Base-by-base conservation (phyloP, 1,140 invertebrate species). In the Nasonia vitripennis region DNA sequence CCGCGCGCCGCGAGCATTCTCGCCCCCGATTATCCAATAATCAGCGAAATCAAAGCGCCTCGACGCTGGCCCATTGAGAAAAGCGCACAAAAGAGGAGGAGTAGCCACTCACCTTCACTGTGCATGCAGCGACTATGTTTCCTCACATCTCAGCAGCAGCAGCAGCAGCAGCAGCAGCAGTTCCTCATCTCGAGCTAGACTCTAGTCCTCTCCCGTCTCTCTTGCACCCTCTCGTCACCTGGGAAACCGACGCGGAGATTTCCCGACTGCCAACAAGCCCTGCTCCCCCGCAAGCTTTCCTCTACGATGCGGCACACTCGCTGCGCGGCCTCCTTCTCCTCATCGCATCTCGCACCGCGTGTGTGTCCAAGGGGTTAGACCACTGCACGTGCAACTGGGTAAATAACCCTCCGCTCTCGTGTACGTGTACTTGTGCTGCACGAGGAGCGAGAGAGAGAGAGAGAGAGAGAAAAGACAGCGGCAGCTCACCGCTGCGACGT, bases 401-500 rank as follows among this genome's bases (percentile, higher is more conserved):
- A 45, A n/a, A 37, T 37, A 75, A 45, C 12, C 27, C 70, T 62
- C 17, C 7, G 55, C 55, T n/a, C 17, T 62, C 74, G 34, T 70
- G 74, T n/a, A 20, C 41, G 41, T 37, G 17, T 27, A 55, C 23
- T n/a, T 55, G 48, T 37, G 3, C 41, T 51, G 0, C 48, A 20
- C 73, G 34, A 75, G 41, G 17, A 55, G 27, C 27, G 23, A 70
- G 23, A 27, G 27, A 27, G 27, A 27, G 27, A 27, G 27, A 27
- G 27, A 27, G 27, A 27, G 27, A 27, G 27, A 27, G 27, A n/a
- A n/a, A 23, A 27, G 3, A 27, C 2, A 70, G 10, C 67, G 5
- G 67, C 75, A 23, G 45, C 62, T 83, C 81, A 82, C 74, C 89
- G 91, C 91, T 89, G 89, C 88, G 92, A 89, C 92, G 91, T 93